Evolutionary conservation across 2,888 invertebrate genomes (phyloP), one percentile per base, ranked within the genome.

Genomic region (Pantelozetes paolii): DNA sequence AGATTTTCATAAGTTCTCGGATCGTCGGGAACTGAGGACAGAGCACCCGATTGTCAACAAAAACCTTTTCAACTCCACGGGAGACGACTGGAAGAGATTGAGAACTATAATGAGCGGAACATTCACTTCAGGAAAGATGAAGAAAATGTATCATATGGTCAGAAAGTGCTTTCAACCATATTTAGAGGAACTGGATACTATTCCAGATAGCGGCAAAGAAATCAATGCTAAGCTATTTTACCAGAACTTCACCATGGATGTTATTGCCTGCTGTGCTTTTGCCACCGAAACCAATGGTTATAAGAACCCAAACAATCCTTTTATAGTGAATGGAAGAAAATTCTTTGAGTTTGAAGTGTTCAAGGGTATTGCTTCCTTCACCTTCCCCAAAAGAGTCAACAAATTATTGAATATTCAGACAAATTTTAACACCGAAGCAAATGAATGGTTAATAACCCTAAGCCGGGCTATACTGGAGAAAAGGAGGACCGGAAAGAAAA

Each of bases 251-350:
- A 28, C 57, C 9, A 26, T 57, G 26, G 57, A 57, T 57, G 26
- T 87, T 1, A 86, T 87, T 36, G 87, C 86, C 0, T 85, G 84
- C 71, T 85, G 86, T 74, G 87, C 87, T 15, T 88, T 87, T 79
- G 87, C 87, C 26, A 82, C 87, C n/a, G 85, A 87, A 76, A 86
- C 86, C 9, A 71, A 76, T 42, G 74, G 76, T 23, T 15, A 28
- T 28, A 15, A 9, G 0, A 73, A 76, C 77, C 85, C 87, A 13
- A 71, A 76, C 28, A 73, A 76, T 59, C 62, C 74, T 8, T 77
- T 77, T 28, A 72, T 76, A 1, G 23, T 42, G 15, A 28, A 73
- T n/a, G 76, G 75, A 6, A 62, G 73, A 15, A 48, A 50, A 2
- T 30, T 76, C 18, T 77, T 77, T 40, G 26, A 67, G 6, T 71